Base-by-base conservation (phyloP, 1,140 invertebrate genomes). In the Tetramorium simillimum region DNA sequence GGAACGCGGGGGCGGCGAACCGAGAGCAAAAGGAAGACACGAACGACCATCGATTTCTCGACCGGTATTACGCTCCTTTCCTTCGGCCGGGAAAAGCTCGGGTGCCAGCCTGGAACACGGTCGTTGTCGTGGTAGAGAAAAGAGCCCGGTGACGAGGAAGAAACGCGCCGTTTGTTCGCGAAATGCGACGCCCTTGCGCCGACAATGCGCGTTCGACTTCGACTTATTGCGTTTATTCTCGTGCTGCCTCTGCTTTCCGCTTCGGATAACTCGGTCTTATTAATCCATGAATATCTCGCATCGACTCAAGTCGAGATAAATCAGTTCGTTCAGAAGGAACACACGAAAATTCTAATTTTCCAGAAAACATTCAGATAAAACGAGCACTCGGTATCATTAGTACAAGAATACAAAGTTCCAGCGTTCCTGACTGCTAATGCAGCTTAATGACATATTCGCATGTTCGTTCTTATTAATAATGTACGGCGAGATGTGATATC, bases 31-130 rank as follows among this genome's bases (percentile, higher is more conserved):
- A 85, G 86, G 65, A 88, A 88, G 82, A 81, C 72, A 78, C 82
- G 88, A 51, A 56, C 81, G 89, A 88, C 87, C 91, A 92, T 92
- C 91, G 91, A 92, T 92, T 92, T 92, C 91, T 91, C 88, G 87
- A 86, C 81, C 91, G 89, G 90, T 86, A 91, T 92, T 90, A 92
- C 86, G 89, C 84, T 90, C 73, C 85, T 86, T 87, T 90, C 69
- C 86, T 82, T 86, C 88, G 76, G 76, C 81, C 85, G 63, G 72
- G 88, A 90, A 88, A 90, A 86, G 88, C 60, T 86, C 76, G 89
- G 67, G 73, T 76, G 80, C 86, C 78, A 65, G 77, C 69, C 24
- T 40, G 51, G 65, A 33, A 65, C 28, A 78, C 72, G 76, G 51
- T 43, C 76, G 69, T 53, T n/a, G 43, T 62, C 53, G n/a, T 84